A percentile compares a stretch with the other conserved stretches of the same genome.
phyloP scores from a whole-genome alignment of 2,113 vertebrate genomes.

The Daubentonia madagascariensis region DNA sequence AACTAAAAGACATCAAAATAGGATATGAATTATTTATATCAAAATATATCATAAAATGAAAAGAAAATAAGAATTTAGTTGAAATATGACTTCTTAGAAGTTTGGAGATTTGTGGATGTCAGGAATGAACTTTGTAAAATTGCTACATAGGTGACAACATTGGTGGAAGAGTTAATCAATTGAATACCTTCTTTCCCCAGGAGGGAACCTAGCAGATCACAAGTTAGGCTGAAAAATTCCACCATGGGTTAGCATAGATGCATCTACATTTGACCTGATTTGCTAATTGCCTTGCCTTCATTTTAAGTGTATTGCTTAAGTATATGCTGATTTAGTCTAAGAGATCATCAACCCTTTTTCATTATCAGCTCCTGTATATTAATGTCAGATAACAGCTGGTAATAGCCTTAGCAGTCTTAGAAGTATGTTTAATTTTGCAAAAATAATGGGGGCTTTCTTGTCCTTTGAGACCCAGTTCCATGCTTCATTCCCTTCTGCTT shows the following conservation, averaged over 20 bases:
- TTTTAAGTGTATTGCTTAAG: constrained; percentile 74
- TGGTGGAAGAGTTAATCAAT: not conserved
- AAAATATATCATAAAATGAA: not conserved
- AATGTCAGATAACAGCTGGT: constrained; percentile 81
- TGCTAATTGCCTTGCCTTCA: constrained; percentile 75
- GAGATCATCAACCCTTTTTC: constrained; percentile 80
- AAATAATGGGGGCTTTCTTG: constrained; percentile 72
- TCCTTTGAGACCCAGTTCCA: constrained; percentile 52
- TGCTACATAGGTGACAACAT: not conserved
- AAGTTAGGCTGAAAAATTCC: constrained; percentile 36
- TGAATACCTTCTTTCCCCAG: not conserved
- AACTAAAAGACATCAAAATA: not conserved
- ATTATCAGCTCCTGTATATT: constrained; percentile 74
- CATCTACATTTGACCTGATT: constrained; percentile 72
- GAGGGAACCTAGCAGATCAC: not conserved
- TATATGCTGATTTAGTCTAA: constrained; percentile 76
- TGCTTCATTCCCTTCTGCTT: constrained; percentile 63
- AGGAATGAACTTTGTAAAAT: not conserved
- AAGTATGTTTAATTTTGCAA: constrained; percentile 77
- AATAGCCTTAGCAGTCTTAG: constrained; percentile 70
- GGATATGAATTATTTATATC: not conserved
- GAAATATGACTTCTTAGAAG: not conserved
- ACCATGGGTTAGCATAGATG: constrained; percentile 40
- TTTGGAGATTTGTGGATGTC: not conserved
- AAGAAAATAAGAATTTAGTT: not conserved